A percentile compares a stretch with the other conserved stretches of the same genome.
Conservation (phyloP, 2,888 invertebrate genomes). For the Aethes cnicana region DNA sequence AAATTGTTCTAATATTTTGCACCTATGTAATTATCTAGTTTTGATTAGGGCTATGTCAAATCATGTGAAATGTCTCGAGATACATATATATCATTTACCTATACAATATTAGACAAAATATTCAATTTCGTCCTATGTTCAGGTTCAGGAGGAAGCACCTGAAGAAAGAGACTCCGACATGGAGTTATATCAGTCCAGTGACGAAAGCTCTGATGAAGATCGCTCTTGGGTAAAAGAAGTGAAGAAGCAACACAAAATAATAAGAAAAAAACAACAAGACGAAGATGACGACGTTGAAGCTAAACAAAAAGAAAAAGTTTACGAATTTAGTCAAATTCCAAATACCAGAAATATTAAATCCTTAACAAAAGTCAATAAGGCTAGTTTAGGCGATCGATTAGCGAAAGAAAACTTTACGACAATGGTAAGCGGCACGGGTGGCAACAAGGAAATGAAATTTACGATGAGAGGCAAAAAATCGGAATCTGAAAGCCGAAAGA, state of each 20-base stretch:
- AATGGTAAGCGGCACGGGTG: constrained; percentile 80
- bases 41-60: too few species aligned
- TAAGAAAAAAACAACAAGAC: constrained; percentile 69
- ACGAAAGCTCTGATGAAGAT: constrained; percentile 90
- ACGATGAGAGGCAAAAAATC: constrained; percentile 81
- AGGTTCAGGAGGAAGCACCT: constrained; percentile 63
- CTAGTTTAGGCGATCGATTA: constrained; percentile 88
- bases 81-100: too few species aligned
- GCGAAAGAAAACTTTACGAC: constrained; percentile 79
- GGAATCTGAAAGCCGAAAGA: constrained; percentile 80
- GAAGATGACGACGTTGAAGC: constrained; percentile 49
- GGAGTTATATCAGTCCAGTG: constrained; percentile 71
- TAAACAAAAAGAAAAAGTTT: constrained; percentile 45
- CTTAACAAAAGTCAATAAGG: constrained; percentile 79
- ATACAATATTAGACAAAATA: too few species aligned
- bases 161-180: constrained; percentile 78
- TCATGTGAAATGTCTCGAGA: too few species aligned
- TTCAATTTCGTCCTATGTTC: too few species aligned
- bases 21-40: too few species aligned
- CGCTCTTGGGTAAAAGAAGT: constrained; percentile 90
- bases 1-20: too few species aligned
- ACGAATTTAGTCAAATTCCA: constrained; percentile 75
- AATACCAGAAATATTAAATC: constrained; percentile 73
- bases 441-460: constrained; percentile 92
- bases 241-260: constrained; percentile 87